Base-by-base conservation (phyloP, 2,888 invertebrate genomes). In the Apamea sordens region DNA sequence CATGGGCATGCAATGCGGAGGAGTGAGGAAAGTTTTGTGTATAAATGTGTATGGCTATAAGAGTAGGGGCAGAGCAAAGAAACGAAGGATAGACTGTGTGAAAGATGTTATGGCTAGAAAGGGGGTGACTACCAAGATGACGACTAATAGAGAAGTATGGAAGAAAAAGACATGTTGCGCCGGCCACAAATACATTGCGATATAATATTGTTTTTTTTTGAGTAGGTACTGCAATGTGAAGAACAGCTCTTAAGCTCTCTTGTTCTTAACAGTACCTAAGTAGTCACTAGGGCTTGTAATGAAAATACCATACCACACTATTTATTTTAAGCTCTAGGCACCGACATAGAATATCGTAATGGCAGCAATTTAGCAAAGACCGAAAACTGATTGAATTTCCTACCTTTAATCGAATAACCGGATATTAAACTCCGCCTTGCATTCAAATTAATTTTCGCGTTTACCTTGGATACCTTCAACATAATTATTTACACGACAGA, bases 361-460 rank as follows among this genome's bases (percentile, higher is more conserved):
- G 5, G 1, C 32, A 50, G 11, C 24, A 63, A 28, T 28, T 15
- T 41, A 32, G 21, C 50, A 2, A 18, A 47, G 11, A 53, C 21
- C 32, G 50, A 50, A 53, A 82, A 28, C 32, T 44, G n/a, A 67
- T 41, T 65, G 32, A 50, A 79, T 73, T 47, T 53, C 53, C 44
- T 24, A 24, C 0, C 8, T 28, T 13, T 56, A 56, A 65, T 73
- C 18, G 18, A 64, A 18, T 64, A 36, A 73, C 73, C 47, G 65
- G 50, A 68, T 50, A 75, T 67, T 76, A 61, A 68, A 76, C 36
- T 36, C 44, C 53, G 7, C 2, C 18, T 75, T 28, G 36, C 28
- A 56, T 65, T 18, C 24, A 21, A 65, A 15, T 41, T 32, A 61
- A 82, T 82, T 61, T 79, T 82, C 41, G 1, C 15, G 50, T 74